Percentiles rank a stretch among this genome's conserved stretches.
phyloP scores from a whole-genome alignment of 2,113 vertebrate species.

The Numida meleagris region DNA sequence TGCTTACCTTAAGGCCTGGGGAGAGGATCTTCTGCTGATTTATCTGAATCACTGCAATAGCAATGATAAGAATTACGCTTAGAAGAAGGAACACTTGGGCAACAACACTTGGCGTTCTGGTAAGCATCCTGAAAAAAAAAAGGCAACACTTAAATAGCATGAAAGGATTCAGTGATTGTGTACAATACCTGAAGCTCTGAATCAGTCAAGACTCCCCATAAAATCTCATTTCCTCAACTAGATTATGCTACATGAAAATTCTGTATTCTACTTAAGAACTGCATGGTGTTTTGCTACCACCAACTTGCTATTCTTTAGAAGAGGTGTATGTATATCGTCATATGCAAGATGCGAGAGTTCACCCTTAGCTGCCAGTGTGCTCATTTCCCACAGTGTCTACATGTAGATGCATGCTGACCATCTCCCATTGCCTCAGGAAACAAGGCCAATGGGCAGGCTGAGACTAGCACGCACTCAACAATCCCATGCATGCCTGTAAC shows the following conservation, averaged over 20 bases:
- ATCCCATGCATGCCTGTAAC: not conserved
- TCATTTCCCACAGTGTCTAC: not conserved
- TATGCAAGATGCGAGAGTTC: not conserved
- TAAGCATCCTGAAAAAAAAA: conserved; percentile 69
- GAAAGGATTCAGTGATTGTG: not conserved
- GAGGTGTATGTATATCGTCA: not conserved
- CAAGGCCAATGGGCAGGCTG: not conserved
- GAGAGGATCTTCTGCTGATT: conserved; percentile 76
- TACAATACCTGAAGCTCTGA: not conserved
- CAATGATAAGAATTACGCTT: conserved; percentile 85
- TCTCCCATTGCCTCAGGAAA: not conserved
- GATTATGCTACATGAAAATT: not conserved
- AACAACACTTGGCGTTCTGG: conserved; percentile 76
- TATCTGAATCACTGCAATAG: conserved; percentile 87
- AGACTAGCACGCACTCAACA: accelerated
- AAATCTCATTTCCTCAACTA: not conserved
- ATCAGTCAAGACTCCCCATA: not conserved
- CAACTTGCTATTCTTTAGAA: not conserved
- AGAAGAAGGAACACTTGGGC: conserved; percentile 82
- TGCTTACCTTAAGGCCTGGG: conserved; percentile 84
- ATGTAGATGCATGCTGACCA: not conserved
- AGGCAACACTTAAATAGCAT: not conserved
- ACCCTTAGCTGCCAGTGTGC: not conserved
- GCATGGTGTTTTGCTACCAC: not conserved
- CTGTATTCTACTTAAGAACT: not conserved